These are phyloP conservation scores for Grammomys dolichurus DNA, from an alignment of 2,113 vertebrate genomes.

Conservation along the genomic window DNA sequence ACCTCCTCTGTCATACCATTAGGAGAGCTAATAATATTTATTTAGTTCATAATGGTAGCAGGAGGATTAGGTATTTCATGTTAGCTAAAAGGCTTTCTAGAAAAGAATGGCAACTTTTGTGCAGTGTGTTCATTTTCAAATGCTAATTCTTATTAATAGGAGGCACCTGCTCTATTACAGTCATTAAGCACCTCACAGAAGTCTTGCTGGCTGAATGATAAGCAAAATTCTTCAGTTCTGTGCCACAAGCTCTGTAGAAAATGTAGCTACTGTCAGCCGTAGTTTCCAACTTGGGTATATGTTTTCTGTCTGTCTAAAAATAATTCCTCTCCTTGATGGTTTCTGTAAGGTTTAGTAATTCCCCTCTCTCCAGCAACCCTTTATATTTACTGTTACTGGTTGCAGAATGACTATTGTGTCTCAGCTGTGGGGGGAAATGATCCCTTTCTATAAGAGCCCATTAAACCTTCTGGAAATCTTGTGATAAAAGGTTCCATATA, in stretches of 20 bases:
- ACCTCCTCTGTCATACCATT: neutral
- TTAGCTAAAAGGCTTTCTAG: slow-evolving; percentile 57
- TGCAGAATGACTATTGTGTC: slow-evolving; percentile 56
- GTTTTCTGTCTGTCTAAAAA: slow-evolving; percentile 62
- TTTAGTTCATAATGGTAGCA: slow-evolving; percentile 53
- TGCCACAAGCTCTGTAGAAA: slow-evolving; percentile 41
- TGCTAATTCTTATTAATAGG: slow-evolving; percentile 65
- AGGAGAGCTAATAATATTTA: slow-evolving; percentile 61
- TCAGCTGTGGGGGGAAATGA: slow-evolving; percentile 48
- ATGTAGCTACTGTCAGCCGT: slow-evolving; percentile 22
- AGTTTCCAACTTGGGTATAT: slow-evolving; percentile 56
- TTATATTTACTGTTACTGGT: slow-evolving; percentile 20
- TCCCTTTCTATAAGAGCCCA: slow-evolving; percentile 47
- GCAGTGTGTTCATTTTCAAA: slow-evolving; percentile 53
- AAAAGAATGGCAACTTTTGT: slow-evolving; percentile 50
- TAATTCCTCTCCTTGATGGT: slow-evolving; percentile 31
- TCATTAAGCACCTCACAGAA: neutral
- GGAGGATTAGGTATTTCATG: slow-evolving; percentile 56
- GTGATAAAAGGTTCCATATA: slow-evolving; percentile 32
- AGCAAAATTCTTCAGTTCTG: slow-evolving; percentile 54
- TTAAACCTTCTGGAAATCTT: slow-evolving; percentile 62
- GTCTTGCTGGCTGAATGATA: slow-evolving; percentile 40
- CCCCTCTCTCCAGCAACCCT: slow-evolving; percentile 45
- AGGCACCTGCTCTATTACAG: slow-evolving; percentile 1
- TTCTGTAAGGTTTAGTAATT: slow-evolving; percentile 59